These are phyloP conservation scores for Arion vulgaris DNA, from an alignment of 1,140 invertebrate species.

Conservation along the genomic window DNA sequence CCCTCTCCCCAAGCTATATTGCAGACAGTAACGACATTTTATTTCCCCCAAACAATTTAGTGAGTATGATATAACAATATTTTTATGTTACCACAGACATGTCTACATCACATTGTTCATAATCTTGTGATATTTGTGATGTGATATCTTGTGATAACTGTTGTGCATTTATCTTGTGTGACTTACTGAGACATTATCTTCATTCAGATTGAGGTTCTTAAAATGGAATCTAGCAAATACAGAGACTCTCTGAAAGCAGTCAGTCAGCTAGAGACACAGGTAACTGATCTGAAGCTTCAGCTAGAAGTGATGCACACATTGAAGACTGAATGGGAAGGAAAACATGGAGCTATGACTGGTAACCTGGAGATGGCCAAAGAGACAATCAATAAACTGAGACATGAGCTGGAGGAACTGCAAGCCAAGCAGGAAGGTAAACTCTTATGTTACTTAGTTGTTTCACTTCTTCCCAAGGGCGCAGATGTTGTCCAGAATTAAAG, in stretches of 20 bases:
- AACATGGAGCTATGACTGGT: neutral
- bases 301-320: neutral
- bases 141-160: no score
- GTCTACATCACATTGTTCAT: no score
- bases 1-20: no score
- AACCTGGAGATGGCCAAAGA: conserved; percentile 17
- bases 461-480: neutral
- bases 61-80: no score
- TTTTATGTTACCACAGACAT: no score
- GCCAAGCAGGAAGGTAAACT: conserved; percentile 1
- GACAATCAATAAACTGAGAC: neutral
- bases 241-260: neutral
- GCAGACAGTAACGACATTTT: no score
- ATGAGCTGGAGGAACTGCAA: conserved; percentile 11
- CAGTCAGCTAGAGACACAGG: neutral
- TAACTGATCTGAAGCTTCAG: neutral
- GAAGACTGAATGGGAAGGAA: neutral
- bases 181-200: neutral
- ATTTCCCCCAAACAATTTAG: no score
- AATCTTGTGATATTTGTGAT: no score
- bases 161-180: no score
- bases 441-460: no score
- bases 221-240: neutral
- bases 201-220: neutral
- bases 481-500: no score